Percentiles rank a stretch among this genome's conserved stretches.
phyloP scores from a whole-genome alignment of 2,888 invertebrate species.

The Mesopsocus fuscifrons region DNA sequence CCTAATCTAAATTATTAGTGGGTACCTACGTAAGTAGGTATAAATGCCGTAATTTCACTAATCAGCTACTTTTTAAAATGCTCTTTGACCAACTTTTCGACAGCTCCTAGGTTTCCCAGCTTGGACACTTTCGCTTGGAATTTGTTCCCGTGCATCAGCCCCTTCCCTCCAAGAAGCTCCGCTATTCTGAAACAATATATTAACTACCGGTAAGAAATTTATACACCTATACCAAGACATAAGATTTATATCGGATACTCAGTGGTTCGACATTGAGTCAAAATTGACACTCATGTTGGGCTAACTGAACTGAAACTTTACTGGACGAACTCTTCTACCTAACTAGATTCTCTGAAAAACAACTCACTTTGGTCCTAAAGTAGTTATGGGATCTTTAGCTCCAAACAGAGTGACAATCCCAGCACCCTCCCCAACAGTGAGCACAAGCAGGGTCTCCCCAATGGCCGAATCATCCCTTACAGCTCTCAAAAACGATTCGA shows the following conservation, averaged over 20 bases:
- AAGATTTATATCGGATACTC: no score
- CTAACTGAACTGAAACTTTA: no score
- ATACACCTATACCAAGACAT: no score
- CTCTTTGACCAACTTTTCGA: slow-evolving; percentile 46
- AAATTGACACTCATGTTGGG: no score
- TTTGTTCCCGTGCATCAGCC: slow-evolving; percentile 47
- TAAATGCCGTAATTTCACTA: no score
- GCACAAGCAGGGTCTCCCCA: slow-evolving; percentile 36
- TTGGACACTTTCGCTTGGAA: slow-evolving; percentile 61
- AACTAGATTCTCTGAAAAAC: no score
- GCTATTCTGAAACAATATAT: slow-evolving; percentile 37
- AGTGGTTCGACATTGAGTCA: no score
- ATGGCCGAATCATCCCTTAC: slow-evolving; percentile 31
- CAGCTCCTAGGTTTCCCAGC: slow-evolving; percentile 31
- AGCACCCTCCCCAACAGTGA: slow-evolving; percentile 43
- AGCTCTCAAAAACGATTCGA: slow-evolving; percentile 40
- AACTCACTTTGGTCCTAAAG: slow-evolving; percentile 39
- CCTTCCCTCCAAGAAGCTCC: slow-evolving; percentile 53
- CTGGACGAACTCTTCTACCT: no score
- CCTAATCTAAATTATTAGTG: no score
- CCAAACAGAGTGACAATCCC: slow-evolving; percentile 25
- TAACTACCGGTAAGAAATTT: slow-evolving; percentile 10
- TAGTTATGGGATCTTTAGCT: slow-evolving; percentile 27
- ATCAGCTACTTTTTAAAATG: slow-evolving; percentile 46
- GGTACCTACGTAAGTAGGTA: no score